These are phyloP conservation scores for Callorhinus ursinus DNA, from an alignment of 2,113 vertebrate genomes.

Conservation along the genomic window DNA sequence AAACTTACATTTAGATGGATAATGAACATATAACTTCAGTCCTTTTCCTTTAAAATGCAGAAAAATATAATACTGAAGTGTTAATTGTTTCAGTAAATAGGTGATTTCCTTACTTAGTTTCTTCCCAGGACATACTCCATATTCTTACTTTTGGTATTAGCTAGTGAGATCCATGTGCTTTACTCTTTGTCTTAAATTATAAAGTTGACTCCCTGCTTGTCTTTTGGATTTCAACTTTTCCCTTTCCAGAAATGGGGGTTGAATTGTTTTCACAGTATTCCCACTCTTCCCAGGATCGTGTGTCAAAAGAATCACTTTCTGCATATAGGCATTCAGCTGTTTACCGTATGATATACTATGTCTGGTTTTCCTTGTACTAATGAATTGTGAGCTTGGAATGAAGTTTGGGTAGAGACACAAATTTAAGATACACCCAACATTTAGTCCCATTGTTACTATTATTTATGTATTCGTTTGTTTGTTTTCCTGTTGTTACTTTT, in stretches of 20 bases:
- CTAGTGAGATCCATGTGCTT: neutral
- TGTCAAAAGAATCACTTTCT: neutral
- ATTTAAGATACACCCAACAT: neutral
- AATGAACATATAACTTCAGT: neutral
- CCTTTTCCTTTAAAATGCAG: constrained; percentile 36
- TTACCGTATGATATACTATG: neutral
- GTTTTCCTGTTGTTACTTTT: neutral
- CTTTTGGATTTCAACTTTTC: neutral
- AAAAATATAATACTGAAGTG: neutral
- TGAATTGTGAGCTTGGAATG: neutral
- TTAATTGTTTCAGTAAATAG: neutral
- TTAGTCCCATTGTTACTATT: neutral
- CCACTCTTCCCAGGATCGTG: neutral
- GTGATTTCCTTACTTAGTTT: constrained; percentile 30
- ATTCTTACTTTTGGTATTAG: neutral
- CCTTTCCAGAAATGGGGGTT: neutral
- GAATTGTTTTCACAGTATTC: neutral
- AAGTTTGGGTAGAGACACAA: neutral
- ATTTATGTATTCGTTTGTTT: neutral
- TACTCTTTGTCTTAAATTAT: constrained; percentile 25
- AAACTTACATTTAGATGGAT: constrained; percentile 1
- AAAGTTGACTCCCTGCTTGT: neutral
- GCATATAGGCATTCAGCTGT: neutral
- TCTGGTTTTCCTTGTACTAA: neutral
- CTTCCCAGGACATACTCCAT: neutral